Evolutionary conservation across 2,888 invertebrate genomes (phyloP), one percentile per base, ranked within the genome.

Genomic region (Bellardia bayeri): DNA sequence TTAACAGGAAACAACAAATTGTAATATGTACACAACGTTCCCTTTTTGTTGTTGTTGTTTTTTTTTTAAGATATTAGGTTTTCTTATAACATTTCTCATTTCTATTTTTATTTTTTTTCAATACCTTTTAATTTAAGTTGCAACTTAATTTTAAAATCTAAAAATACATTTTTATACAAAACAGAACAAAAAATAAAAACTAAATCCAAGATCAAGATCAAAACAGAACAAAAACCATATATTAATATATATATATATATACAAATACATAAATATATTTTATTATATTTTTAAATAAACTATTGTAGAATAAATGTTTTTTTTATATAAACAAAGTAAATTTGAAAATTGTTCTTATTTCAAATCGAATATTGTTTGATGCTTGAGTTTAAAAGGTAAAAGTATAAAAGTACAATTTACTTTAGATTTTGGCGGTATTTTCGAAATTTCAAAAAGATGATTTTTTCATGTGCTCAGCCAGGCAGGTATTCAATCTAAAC

Each of bases 301-400:
- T 87, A 85, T 85, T 85, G 79, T 87, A 87, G 87, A 87, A 87
- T 87, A 87, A 87, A 87, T 87, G 85, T 87, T 87, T 87, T 85
- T 23, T 86, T 85, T 81, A 80, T 84, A 86, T 80, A 83, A 80
- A 87, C 74, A 87, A 87, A 87, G 82, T 69, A 85, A 74, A 51
- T 16, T 30, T 33, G 0, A 42, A 16, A 56, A 56, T 68, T 72
- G 7, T 74, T 80, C 3, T 85, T 68, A 78, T 66, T 58, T 58
- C 16, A 2, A 42, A 45, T 3, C 13, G 13, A 45, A 45, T 45
- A 45, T 13, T 2, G 3, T 9, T 45, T 45, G 45, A 11, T 11
- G 11, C 45, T 45, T 45, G 45, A 45, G 45, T 23, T 23, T 23
- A 23, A 23, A 23, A 23, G 23, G 23, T 23, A 23, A 23, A 23